Evolutionary conservation across 2,888 invertebrate species (phyloP), one percentile per base, ranked within the genome.

Genomic region (Philopedon plagiatum): DNA sequence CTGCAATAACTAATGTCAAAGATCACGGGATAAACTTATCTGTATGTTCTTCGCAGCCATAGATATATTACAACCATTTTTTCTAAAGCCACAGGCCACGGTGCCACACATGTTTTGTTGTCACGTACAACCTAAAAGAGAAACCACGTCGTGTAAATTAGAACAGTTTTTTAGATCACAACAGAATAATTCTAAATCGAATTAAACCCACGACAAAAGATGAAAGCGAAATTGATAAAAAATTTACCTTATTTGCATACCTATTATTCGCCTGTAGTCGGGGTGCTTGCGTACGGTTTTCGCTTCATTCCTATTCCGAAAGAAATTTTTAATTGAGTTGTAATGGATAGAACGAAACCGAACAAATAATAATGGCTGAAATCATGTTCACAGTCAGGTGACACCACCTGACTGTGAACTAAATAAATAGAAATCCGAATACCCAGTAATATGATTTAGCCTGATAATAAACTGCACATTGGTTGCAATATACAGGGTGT

Each of bases 131-230:
- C n/a, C 9, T 44, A 44, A 61, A 61, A 61, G 39, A 44, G 39
- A 44, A 61, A 44, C 61, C 23, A 15, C 13, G 61, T 61, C 44
- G 54, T 64, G 56, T 56, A 64, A 64, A 64, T 64, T 54, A 64
- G 64, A 64, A 64, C 54, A 41, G 54, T 23, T 64, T 64, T 64
- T 64, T 11, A 56, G 64, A 56, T 26, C 64, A 64, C 54, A 54
- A 51, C 64, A 37, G 15, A 54, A 29, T 41, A 26, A 23, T 62
- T 49, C 49, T 34, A 34, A 64, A 56, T 15, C 8, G 23, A 64
- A 64, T 39, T 56, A 41, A 64, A 64, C 54, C 37, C 56, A 54
- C 64, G 23, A 41, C 64, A 29, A 39, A n/a, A 21, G 5, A 13
- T 21, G 54, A 64, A 64, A 64, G 64, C 41, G 54, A 64, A 64